These are phyloP conservation scores for Mnemiopsis leidyi DNA, from an alignment of 37 sponge, comb jelly and placozoan species.

Conservation along the genomic window DNA sequence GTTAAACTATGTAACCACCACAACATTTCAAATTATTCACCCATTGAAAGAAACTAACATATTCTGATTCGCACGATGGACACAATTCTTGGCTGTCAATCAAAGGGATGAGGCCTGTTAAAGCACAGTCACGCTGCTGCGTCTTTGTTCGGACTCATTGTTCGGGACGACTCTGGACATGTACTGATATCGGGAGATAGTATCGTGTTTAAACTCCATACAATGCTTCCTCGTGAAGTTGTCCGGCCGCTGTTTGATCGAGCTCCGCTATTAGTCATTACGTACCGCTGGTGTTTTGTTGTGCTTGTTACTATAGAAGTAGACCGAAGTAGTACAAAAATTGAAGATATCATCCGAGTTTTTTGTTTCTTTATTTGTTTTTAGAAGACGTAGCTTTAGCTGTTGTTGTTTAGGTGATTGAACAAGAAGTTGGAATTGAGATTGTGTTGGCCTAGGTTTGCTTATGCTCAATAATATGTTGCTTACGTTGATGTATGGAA, in stretches of 20 bases:
- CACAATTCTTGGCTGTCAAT: background rate
- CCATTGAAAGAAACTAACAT: background rate
- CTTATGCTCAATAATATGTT: background rate
- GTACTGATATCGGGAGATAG: background rate
- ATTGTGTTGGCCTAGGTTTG: background rate
- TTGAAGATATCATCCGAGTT: too few relatives aligned
- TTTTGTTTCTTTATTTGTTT: too few relatives aligned
- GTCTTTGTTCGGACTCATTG: background rate
- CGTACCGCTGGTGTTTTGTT: background rate
- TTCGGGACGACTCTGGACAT: background rate
- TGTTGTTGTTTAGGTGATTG: background rate
- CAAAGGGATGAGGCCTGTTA: background rate
- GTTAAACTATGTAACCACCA: too few relatives aligned
- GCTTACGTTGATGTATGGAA: conserved; percentile 22
- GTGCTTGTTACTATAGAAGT: conserved; percentile 33
- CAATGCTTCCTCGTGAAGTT: too few relatives aligned
- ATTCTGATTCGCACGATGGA: background rate
- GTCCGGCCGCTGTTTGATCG: too few relatives aligned
- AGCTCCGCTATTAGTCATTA: background rate
- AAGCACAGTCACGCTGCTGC: background rate
- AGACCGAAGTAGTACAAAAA: too few relatives aligned
- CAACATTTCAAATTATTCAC: too few relatives aligned
- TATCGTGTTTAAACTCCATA: too few relatives aligned
- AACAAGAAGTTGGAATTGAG: background rate
- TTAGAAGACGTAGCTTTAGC: too few relatives aligned